These are phyloP conservation scores for Hirudinaria manillensis DNA, from an alignment of 2,888 invertebrate species.

Conservation along the genomic window DNA sequence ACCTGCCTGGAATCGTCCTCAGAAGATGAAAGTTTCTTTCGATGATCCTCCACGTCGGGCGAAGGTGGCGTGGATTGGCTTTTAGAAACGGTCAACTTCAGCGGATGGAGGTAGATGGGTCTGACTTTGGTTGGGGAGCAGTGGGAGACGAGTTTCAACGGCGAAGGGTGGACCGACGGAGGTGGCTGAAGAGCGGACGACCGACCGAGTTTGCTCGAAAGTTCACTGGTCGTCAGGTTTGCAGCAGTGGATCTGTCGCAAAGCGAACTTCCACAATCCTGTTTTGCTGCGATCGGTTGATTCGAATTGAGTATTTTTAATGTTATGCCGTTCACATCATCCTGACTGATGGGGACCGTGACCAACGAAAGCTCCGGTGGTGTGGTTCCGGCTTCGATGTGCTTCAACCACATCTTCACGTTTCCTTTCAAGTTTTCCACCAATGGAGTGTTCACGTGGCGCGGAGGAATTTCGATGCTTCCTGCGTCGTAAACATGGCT, in stretches of 20 bases:
- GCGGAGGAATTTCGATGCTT: not conserved
- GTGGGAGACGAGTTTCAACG: not conserved
- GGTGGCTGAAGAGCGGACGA: not conserved
- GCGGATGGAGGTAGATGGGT: not conserved
- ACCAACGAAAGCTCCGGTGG: not conserved
- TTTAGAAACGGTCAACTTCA: not conserved
- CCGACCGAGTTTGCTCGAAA: not conserved
- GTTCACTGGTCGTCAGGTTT: not conserved
- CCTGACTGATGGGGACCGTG: not conserved
- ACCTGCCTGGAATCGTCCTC: too few species aligned
- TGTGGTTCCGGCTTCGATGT: not conserved
- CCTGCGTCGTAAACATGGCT: too few species aligned
- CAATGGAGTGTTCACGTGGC: not conserved
- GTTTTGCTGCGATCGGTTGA: not conserved
- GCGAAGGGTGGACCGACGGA: not conserved
- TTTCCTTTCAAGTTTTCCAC: not conserved
- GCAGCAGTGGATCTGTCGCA: not conserved
- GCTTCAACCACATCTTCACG: slow-evolving; percentile 15
- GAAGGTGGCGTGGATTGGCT: not conserved
- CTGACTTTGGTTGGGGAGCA: slow-evolving; percentile 4
- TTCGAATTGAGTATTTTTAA: slow-evolving; percentile 4
- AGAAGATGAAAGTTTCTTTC: too few species aligned
- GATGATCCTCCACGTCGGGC: too few species aligned
- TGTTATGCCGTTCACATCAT: not conserved
- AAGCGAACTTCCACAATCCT: not conserved